These are phyloP conservation scores for Epizoanthus stellaris DNA, from an alignment of 92 coral and sea anemone genomes.

Conservation along the genomic window DNA sequence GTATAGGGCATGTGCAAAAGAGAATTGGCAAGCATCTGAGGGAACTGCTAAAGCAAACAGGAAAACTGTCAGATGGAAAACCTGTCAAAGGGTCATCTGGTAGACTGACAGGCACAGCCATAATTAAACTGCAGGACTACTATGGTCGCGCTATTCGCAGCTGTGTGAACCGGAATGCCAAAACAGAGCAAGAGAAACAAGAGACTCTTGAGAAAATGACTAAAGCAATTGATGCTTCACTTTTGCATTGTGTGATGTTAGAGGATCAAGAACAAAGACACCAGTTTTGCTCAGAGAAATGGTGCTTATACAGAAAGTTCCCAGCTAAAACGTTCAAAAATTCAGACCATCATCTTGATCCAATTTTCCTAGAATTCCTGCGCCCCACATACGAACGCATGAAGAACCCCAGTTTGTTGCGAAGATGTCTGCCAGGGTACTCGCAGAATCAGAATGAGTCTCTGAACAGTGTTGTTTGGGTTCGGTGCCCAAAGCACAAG, in stretches of 20 bases:
- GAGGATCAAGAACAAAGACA: not conserved
- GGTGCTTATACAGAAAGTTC: not conserved
- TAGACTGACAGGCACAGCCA: not conserved
- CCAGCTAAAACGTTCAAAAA: not conserved
- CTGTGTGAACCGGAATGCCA: not conserved
- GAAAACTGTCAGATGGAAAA: not conserved
- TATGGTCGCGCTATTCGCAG: not conserved
- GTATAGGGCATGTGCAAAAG: constrained; percentile 45
- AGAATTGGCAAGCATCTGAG: not conserved
- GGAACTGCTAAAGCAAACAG: not conserved
- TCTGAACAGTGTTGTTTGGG: not conserved
- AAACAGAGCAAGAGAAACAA: not conserved
- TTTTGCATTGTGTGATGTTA: not conserved
- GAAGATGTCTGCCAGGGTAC: not conserved
- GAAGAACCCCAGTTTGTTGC: not conserved
- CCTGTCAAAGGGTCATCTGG: not conserved
- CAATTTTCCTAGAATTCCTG: not conserved
- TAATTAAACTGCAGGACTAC: not conserved
- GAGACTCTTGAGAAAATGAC: not conserved
- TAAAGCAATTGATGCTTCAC: not conserved
- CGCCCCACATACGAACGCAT: not conserved
- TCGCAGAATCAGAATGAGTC: constrained; percentile 1
- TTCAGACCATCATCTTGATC: not conserved
- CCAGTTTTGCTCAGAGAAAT: not conserved
- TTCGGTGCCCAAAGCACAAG: constrained; percentile 33